Evolutionary conservation across 2,888 invertebrate species (phyloP), one percentile per base, ranked within the genome.

Genomic region (Cheilosia vulpina): DNA sequence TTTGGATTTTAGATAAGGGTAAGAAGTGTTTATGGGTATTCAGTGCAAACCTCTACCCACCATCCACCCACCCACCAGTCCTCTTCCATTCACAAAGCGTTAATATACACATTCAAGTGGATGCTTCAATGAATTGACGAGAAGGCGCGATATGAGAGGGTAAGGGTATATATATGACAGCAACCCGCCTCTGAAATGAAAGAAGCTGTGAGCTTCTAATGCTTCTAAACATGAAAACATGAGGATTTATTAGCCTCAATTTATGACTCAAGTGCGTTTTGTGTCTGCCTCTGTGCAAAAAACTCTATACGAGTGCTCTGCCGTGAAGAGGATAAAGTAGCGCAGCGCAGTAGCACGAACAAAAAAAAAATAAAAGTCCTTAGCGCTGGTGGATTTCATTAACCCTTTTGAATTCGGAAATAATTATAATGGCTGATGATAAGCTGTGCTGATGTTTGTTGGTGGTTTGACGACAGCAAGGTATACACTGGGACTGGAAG

Each of bases 191-290:
- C 19, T 24, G 24, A 24, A 68, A 68, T 31, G 57, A 80, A 73
- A 68, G 72, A 17, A 75, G 50, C 43, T 60, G 69, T 77, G 77
- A 62, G 47, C 17, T 63, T 60, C 71, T 66, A 82, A 77, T 71
- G 69, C 69, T 71, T 53, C 73, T 80, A 62, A 84, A 52, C 75
- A 76, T 76, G 75, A 66, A 84, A 84, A 80, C 80, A 84, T 66
- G 71, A 66, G 60, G 75, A 84, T 84, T 84, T 84, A 84, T 84
- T 79, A 76, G 79, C 84, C 84, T 76, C 69, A 75, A 69, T 79
- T 80, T 84, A 60, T 80, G 75, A 60, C 84, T 80, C 60, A 53
- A 79, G 84, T 79, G 75, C 69, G 84, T 75, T 79, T 84, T 84
- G 84, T 84, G 53, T 79, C 47, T 83, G 47, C 24, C 62, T 17